These are phyloP conservation scores for Rhabdomys pumilio DNA, from an alignment of 2,797 vertebrate genomes.

Conservation along the genomic window DNA sequence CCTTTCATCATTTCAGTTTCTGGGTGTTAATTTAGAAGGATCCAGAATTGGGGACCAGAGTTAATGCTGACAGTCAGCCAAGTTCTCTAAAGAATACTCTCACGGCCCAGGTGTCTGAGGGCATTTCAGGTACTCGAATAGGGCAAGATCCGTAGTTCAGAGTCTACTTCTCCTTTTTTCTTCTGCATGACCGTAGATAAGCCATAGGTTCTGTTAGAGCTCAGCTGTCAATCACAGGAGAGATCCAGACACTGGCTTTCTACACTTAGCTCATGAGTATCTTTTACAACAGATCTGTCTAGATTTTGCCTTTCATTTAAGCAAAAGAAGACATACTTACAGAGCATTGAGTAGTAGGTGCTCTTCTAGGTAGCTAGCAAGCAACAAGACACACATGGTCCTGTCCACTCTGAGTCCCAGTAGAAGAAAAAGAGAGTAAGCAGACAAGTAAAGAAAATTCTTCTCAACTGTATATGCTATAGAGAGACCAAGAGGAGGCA, in stretches of 20 bases:
- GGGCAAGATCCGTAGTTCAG: neutral
- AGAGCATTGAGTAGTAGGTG: neutral
- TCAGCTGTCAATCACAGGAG: conserved; percentile 27
- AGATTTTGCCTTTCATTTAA: neutral
- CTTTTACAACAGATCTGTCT: conserved; percentile 27
- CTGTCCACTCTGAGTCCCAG: neutral
- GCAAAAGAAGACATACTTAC: neutral
- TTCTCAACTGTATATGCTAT: neutral
- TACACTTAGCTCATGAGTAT: neutral
- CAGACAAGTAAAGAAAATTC: neutral
- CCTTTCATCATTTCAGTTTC: neutral
- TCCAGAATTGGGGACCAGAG: neutral
- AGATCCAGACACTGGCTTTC: conserved; percentile 2
- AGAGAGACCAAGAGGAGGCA: neutral
- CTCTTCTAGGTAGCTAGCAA: neutral
- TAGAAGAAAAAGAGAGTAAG: neutral
- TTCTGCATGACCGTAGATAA: neutral
- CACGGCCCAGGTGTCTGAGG: neutral
- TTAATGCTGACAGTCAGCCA: neutral
- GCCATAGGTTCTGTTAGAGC: neutral
- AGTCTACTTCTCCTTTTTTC: neutral
- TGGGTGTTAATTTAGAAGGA: neutral
- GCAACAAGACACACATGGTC: neutral
- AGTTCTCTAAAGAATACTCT: neutral
- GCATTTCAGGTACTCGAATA: neutral